A percentile compares a stretch with the other conserved stretches of the same genome.
phyloP scores from a whole-genome alignment of 2,888 invertebrate species.

The Metellina segmentata region DNA sequence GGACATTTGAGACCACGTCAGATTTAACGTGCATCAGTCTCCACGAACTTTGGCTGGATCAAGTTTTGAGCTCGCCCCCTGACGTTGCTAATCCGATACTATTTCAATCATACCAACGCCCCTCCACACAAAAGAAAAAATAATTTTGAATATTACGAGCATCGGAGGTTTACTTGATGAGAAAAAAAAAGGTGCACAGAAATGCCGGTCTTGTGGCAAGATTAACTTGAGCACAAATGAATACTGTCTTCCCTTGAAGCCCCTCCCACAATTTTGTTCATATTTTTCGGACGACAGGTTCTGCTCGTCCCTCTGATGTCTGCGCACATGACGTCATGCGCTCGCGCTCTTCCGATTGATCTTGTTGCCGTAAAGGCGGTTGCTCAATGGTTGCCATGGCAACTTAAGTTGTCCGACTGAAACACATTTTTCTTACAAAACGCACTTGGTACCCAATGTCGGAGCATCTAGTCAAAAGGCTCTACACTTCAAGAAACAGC shows the following conservation, averaged over 20 bases:
- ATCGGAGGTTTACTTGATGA: too few species aligned
- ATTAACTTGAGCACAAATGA: background rate
- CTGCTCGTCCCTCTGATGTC: constrained; percentile 34
- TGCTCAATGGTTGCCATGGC: constrained; percentile 47
- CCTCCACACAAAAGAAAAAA: too few species aligned
- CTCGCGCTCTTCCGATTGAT: constrained; percentile 57
- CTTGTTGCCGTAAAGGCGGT: constrained; percentile 32
- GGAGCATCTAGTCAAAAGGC: too few species aligned
- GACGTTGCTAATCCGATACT: too few species aligned
- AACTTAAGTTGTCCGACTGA: constrained; percentile 32
- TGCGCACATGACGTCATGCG: constrained; percentile 69
- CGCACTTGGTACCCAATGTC: too few species aligned
- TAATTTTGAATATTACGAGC: too few species aligned
- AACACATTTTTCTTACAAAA: background rate
- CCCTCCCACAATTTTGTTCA: constrained; percentile 42
- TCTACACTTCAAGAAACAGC: too few species aligned
- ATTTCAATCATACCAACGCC: too few species aligned
- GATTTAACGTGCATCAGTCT: too few species aligned
- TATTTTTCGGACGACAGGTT: constrained; percentile 48
- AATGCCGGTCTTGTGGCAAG: background rate
- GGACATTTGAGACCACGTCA: too few species aligned
- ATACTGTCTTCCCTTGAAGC: constrained; percentile 2
- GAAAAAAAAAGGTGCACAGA: background rate
- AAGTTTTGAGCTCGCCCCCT: too few species aligned
- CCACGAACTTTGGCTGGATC: too few species aligned